Evolutionary conservation across 2,888 invertebrate genomes (phyloP).

Genomic region (Tromatobia lineatoria): DNA sequence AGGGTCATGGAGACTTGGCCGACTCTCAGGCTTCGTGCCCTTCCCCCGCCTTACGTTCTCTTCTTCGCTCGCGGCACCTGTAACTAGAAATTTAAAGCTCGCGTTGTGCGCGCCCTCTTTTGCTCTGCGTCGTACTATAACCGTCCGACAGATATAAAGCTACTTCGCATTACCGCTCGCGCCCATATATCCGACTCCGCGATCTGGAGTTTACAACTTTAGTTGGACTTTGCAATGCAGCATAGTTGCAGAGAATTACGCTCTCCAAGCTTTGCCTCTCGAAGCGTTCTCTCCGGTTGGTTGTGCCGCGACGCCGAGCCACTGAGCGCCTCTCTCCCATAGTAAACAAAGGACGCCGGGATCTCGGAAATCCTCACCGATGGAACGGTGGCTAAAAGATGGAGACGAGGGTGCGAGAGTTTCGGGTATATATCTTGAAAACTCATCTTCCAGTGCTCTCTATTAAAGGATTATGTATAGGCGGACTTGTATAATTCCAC

Average conservation of each 20-base stretch:
- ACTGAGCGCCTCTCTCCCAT: constrained; percentile 24
- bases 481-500: neutral
- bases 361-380: constrained; percentile 3
- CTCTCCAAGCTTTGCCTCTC: constrained; percentile 47
- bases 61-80: neutral
- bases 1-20: constrained; percentile 36
- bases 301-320: constrained; percentile 12
- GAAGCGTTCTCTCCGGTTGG: constrained; percentile 18
- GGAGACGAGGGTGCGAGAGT: constrained; percentile 37
- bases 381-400: neutral
- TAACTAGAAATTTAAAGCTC: constrained; percentile 39
- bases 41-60: neutral
- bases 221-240: constrained; percentile 57
- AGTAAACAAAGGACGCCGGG: constrained; percentile 37
- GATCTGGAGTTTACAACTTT: constrained; percentile 60
- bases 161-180: constrained; percentile 36
- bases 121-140: neutral
- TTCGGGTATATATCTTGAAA: constrained; percentile 43
- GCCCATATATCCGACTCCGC: constrained; percentile 22
- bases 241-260: constrained; percentile 63
- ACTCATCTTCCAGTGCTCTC: constrained; percentile 27
- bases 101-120: neutral
- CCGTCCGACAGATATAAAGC: constrained; percentile 14
- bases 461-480: constrained; percentile 21
- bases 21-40: constrained; percentile 14